Base-by-base conservation (phyloP, 2,113 vertebrate genomes). In the Toxostoma redivivum region DNA sequence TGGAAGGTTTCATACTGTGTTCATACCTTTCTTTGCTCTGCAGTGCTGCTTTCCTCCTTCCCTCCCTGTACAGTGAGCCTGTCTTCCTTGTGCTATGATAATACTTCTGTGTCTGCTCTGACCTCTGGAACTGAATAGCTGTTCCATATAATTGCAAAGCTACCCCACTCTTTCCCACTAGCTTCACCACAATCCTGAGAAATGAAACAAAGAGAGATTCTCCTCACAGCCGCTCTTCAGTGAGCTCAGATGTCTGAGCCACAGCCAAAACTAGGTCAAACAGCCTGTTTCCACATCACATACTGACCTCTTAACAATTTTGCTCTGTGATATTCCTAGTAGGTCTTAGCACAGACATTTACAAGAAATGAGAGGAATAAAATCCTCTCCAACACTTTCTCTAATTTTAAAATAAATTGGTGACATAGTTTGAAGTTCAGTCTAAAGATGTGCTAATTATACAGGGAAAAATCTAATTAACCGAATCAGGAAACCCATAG, bases 401-500 rank as follows among this genome's bases (percentile, higher is more conserved):
- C 47, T 88, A 92, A 90, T 91, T 94, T 95, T 81, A 92, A 96
- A 96, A 97, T 96, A 96, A 93, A 96, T 74, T 80, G 48, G 91
- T 96, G 93, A 96, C 79, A 86, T 82, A 90, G 93, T 81, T 90
- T 95, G 92, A 81, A 95, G 94, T 95, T 97, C 96, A 97, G 78
- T 93, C 95, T 94, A 89, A 97, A 95, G 96, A 92, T 67, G 92
- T 95, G 93, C 91, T 97, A 97, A 97, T 97, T 97, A 96, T 97
- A 96, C 94, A 93, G 94, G 72, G 87, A 93, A 92, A 95, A 96
- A 98, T 86, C 95, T 85, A 97, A 97, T 98, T 97, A 98, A 97
- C 86, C 0, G 16, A 95, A 91, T 94, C 94, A 90, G 94, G 87
- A 97, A 98, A 96, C 92, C 92, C 94, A 97, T 97, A 94, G 92